Evolutionary conservation across 2,888 invertebrate genomes (phyloP).

Genomic region (Microchrysa polita): DNA sequence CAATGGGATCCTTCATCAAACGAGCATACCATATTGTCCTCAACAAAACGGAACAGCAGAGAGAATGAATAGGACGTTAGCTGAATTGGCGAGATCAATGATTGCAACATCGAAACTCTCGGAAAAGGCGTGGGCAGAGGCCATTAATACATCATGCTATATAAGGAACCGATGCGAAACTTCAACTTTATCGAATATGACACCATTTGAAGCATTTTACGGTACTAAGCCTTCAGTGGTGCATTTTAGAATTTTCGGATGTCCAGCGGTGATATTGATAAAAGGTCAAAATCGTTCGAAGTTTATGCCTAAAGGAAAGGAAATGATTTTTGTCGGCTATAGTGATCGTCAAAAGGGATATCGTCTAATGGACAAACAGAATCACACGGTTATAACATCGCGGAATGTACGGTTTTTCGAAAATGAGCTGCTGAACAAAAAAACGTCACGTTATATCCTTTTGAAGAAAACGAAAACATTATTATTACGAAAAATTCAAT

Average conservation of each 20-base stretch:
- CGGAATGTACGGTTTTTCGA: too few relatives aligned
- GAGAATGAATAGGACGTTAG: constrained; percentile 16
- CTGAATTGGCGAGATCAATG: background rate
- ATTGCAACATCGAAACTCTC: background rate
- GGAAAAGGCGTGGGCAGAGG: background rate
- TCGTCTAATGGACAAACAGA: too few relatives aligned
- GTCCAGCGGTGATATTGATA: background rate
- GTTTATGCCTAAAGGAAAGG: too few relatives aligned
- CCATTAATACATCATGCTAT: background rate
- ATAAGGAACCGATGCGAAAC: background rate
- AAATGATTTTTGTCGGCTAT: too few relatives aligned
- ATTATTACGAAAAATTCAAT: too few relatives aligned
- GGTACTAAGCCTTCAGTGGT: background rate
- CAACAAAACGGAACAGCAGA: constrained; percentile 51
- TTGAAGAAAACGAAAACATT: too few relatives aligned
- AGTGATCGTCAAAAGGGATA: too few relatives aligned
- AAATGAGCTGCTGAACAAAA: too few relatives aligned
- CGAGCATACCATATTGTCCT: background rate
- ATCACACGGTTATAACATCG: too few relatives aligned
- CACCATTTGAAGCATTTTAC: background rate
- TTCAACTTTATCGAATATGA: background rate
- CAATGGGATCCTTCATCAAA: background rate
- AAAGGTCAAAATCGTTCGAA: too few relatives aligned
- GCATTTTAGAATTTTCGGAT: constrained; percentile 49
- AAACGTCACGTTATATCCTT: too few relatives aligned